Conservation (phyloP, 2,888 invertebrate genomes). For the Leuctra nigra region DNA sequence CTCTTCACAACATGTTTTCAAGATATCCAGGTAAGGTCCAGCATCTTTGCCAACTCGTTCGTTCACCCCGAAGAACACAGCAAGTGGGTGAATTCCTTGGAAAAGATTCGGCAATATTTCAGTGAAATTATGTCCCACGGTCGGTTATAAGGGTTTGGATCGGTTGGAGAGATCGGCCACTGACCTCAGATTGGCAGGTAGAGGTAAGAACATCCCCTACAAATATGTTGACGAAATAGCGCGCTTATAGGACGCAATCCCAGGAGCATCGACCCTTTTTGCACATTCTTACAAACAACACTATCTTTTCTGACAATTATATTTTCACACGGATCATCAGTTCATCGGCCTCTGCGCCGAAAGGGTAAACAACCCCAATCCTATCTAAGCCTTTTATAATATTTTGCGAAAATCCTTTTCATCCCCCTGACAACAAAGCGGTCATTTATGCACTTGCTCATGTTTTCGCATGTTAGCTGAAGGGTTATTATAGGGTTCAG, state of each 20-base stretch:
- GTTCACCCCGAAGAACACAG: constrained; percentile 8
- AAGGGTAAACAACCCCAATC: constrained; percentile 18
- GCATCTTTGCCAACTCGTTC: constrained; percentile 15
- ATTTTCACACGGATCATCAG: constrained; percentile 4
- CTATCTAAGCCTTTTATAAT: not conserved
- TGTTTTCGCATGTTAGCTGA: constrained; percentile 14
- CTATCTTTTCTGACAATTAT: not conserved
- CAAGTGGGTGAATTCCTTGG: not conserved
- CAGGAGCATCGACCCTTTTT: constrained; percentile 9
- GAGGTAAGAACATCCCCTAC: not conserved
- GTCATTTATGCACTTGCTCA: constrained; percentile 16
- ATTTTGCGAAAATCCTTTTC: constrained; percentile 14
- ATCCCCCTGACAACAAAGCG: not conserved
- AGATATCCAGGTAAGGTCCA: not conserved
- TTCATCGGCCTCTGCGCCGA: constrained; percentile 4
- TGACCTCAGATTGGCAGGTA: constrained; percentile 9
- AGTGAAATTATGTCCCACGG: constrained; percentile 5
- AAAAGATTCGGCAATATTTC: constrained; percentile 9
- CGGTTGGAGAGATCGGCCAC: constrained; percentile 2
- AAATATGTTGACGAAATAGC: constrained; percentile 15
- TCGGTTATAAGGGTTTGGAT: not conserved
- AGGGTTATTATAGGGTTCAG: constrained; percentile 17
- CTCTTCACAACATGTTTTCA: not conserved
- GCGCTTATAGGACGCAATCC: no score
- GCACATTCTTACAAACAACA: not conserved